Conservation (phyloP, 2,888 invertebrate genomes). For the Syrista parreyssii region DNA sequence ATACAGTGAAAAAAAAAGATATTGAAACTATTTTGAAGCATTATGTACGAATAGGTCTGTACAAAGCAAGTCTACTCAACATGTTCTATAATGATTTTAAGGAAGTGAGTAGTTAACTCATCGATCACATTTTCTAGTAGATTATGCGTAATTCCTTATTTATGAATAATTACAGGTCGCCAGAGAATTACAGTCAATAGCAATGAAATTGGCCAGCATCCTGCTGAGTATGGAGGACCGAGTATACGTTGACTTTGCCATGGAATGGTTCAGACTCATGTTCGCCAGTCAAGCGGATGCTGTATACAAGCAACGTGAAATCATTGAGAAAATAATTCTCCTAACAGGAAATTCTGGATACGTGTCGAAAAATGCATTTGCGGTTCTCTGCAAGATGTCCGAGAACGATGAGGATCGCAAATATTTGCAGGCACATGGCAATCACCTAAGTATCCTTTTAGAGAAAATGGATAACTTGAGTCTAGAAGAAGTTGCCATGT, state of each 20-base stretch:
- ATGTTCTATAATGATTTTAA: constrained; percentile 59
- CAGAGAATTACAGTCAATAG: constrained; percentile 47
- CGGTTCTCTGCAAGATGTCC: constrained; percentile 52
- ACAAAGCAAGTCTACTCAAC: constrained; percentile 71
- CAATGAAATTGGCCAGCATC: constrained; percentile 49
- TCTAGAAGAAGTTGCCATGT: constrained; percentile 78
- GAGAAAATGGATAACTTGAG: constrained; percentile 82
- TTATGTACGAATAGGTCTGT: constrained; percentile 72
- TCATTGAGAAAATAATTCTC: constrained; percentile 52
- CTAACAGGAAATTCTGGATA: constrained; percentile 57
- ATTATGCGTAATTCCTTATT: constrained; percentile 57
- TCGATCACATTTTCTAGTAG: not conserved
- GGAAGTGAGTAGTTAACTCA: constrained; percentile 34
- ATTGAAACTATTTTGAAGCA: constrained; percentile 74
- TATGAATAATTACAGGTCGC: constrained; percentile 62
- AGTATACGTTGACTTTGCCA: constrained; percentile 51
- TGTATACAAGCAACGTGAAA: constrained; percentile 54
- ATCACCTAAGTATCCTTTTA: constrained; percentile 74
- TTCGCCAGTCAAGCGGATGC: constrained; percentile 49
- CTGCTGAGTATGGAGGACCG: constrained; percentile 54
- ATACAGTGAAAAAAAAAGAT: constrained; percentile 71
- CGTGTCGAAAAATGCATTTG: constrained; percentile 53
- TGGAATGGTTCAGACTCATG: constrained; percentile 57
- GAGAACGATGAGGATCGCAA: constrained; percentile 44
- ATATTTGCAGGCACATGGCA: constrained; percentile 70